phyloP scores from a whole-genome alignment of 2,113 vertebrate genomes.

The Tragelaphus scriptus region DNA sequence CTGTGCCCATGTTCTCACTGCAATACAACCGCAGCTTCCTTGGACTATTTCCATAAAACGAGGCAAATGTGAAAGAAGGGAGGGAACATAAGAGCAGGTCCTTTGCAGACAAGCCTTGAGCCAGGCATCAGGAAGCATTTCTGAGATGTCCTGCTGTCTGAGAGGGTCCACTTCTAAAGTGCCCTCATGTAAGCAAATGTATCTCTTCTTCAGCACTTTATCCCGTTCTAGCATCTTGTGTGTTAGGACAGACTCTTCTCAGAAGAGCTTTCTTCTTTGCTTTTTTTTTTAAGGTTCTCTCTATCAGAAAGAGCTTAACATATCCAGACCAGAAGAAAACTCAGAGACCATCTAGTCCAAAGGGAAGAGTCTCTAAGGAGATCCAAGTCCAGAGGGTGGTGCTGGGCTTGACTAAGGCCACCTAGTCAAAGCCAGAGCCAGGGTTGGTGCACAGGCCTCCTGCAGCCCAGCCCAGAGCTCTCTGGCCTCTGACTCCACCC shows the following conservation, averaged over 20 bases:
- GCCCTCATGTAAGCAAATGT: neutral
- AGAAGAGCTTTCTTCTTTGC: neutral
- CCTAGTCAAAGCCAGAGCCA: neutral
- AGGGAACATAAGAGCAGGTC: neutral
- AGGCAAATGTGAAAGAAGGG: neutral
- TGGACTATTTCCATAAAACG: neutral
- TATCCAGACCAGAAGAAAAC: neutral
- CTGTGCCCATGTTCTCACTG: neutral
- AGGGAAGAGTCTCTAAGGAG: neutral
- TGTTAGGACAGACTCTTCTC: neutral
- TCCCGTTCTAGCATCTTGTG: neutral
- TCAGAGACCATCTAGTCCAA: conserved; percentile 9
- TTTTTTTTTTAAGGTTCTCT: neutral
- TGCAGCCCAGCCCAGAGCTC: neutral
- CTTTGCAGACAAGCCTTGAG: neutral
- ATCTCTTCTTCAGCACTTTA: neutral
- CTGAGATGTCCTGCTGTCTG: neutral
- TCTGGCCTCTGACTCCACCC: neutral
- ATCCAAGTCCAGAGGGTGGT: neutral
- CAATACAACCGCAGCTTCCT: neutral
- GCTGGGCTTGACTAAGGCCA: neutral
- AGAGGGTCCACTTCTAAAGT: neutral
- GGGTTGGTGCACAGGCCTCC: neutral
- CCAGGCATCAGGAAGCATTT: neutral
- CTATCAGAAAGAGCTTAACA: neutral